Evolutionary conservation across 2,888 invertebrate species (phyloP), one percentile per base, ranked within the genome.

Genomic region (Antheraea assamensis): DNA sequence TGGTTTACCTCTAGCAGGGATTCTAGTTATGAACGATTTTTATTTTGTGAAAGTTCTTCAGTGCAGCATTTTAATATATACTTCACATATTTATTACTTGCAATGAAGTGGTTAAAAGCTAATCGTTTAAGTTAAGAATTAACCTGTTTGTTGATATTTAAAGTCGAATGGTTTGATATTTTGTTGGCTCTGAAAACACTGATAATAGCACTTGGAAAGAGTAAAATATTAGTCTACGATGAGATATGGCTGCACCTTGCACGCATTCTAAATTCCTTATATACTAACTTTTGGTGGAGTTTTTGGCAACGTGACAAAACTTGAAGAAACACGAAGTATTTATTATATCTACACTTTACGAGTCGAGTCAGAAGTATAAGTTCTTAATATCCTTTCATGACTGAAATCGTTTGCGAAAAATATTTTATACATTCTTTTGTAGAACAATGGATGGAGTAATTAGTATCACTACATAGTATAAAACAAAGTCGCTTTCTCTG

Each of bases 51-150:
- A 80, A 78, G 72, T 76, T 74, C 73, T 78, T 77, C 72, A 78
- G 76, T 71, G 73, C 73, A 76, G 76, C 74, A 78, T 75, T 81
- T 79, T 77, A 78, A 77, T 79, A 79, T 79, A 79, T 78, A 76
- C 76, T 75, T 64, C 77, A 77, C 79, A 79, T 78, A 83, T 84
- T 82, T 82, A 84, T 81, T 79, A 74, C 68, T 74, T 74, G 85
- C 81, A 84, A 85, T 86, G 85, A 83, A 75, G 74, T 73, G 74
- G 74, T 81, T 70, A 71, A 42, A 42, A 71, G 75, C 75, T 76
- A 78, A 79, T 78, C 80, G 79, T 83, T 82, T 77, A 76, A 76
- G 74, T 79, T 80, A 79, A 80, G 83, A 82, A 83, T 82, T 80
- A 83, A 81, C 79, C 79, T 75, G 76, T 77, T 75, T 76, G 76